Percentiles rank a stretch among this genome's conserved stretches.
These are phyloP conservation scores for Helicolenus hilgendorfi DNA, from an alignment of 2,797 vertebrate genomes.

Conservation along the genomic window DNA sequence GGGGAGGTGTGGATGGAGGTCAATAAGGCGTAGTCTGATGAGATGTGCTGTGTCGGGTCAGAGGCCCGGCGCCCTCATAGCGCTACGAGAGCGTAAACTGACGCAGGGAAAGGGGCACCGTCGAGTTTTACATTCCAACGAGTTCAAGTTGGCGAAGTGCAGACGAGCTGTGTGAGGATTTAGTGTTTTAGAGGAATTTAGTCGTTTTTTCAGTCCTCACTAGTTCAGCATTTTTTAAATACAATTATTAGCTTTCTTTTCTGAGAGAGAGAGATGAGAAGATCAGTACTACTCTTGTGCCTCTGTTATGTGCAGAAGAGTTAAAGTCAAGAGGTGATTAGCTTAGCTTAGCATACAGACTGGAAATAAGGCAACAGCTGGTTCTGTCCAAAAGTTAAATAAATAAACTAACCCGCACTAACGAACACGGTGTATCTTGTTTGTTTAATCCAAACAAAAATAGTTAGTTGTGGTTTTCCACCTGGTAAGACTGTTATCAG, in stretches of 20 bases:
- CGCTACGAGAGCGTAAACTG: constrained; percentile 8
- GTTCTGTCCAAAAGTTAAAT: too few relatives aligned
- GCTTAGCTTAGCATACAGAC: too few relatives aligned
- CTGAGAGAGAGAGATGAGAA: neutral
- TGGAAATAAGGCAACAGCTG: too few relatives aligned
- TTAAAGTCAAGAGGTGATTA: too few relatives aligned
- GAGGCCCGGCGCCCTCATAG: constrained; percentile 19
- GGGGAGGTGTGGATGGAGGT: neutral
- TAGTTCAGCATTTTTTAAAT: neutral
- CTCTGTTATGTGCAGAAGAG: neutral
- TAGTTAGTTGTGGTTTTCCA: too few relatives aligned
- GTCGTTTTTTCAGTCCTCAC: neutral
- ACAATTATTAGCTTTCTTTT: neutral
- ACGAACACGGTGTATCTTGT: too few relatives aligned
- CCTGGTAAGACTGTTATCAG: too few relatives aligned
- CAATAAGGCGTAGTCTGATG: constrained; percentile 55
- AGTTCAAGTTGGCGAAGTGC: constrained; percentile 14
- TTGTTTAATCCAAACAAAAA: too few relatives aligned
- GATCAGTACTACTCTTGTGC: neutral
- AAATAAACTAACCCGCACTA: too few relatives aligned
- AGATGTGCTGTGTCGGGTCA: constrained; percentile 52
- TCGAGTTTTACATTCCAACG: constrained; percentile 69
- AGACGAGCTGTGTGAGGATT: constrained; percentile 4
- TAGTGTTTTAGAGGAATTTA: neutral
- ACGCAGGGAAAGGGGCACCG: neutral